Base-by-base conservation (phyloP, 2,797 vertebrate genomes). In the Clarias pachynema region DNA sequence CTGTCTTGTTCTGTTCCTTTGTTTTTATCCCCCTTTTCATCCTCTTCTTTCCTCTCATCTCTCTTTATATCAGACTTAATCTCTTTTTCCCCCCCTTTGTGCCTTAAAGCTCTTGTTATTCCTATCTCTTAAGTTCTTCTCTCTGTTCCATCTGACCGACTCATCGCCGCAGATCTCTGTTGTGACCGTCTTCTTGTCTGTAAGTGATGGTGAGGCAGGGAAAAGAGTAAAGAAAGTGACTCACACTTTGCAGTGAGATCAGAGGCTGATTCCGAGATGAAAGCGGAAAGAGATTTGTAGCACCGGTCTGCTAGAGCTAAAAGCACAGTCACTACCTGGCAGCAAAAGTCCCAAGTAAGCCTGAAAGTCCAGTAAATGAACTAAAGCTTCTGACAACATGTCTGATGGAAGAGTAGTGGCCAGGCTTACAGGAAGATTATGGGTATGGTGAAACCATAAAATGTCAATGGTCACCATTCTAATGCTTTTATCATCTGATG, bases 361-460 rank as follows among this genome's bases (percentile, higher is more conserved):
- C 40, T 62, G 70, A 68, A 86, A 24, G 66, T 83, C 75, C 81
- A 80, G 85, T 80, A 84, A 83, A 80, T 68, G 8, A 60, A 44
- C 74, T 72, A 59, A 66, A 68, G 70, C 15, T 63, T 79, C 34
- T 2, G 22, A 44, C 1, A 44, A 18, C 6, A 62, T 4, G 15
- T 40, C 59, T 80, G 78, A 65, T 44, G 8, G 60, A 18, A 49
- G 37, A 79, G 37, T 49, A 63, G n/a, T 65, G 60, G 78, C 37
- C 14, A 65, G 60, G 49, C 44, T 86, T 81, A 79, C 44, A 16
- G 85, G 81, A 83, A 83, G 57, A 86, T 26, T 40, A 84, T 65
- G 31, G 37, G 53, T n/a, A 56, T 81, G 66, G 10, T 44, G n/a
- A 81, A 70, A 60, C 57, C 29, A 81, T 69, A 14, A 53, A 37